Percentiles rank a stretch among this genome's conserved stretches.
These are phyloP conservation scores for Drosophila baimaii DNA, from an alignment of 1,140 invertebrate genomes.

Conservation along the genomic window DNA sequence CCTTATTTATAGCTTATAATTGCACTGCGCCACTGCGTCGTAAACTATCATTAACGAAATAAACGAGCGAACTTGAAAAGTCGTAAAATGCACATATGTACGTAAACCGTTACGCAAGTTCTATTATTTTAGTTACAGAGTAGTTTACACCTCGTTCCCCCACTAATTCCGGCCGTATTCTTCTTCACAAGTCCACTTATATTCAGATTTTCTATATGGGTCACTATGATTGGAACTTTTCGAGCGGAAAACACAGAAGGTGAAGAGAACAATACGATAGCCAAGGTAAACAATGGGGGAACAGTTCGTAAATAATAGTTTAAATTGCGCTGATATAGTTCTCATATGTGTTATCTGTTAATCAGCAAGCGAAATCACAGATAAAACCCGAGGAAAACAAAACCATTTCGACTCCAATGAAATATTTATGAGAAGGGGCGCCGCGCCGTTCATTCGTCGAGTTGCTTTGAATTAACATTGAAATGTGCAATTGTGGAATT, in stretches of 20 bases:
- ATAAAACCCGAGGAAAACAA: slow-evolving; percentile 50
- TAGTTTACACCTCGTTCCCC: slow-evolving; percentile 8
- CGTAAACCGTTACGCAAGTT: slow-evolving; percentile 11
- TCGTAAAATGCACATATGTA: slow-evolving; percentile 20
- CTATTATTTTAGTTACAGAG: slow-evolving; percentile 1
- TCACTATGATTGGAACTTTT: slow-evolving; percentile 30
- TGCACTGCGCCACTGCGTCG: slow-evolving; percentile 3
- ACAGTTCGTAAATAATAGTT: slow-evolving; percentile 14
- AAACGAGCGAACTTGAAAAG: slow-evolving; percentile 19
- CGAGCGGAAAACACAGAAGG: neutral
- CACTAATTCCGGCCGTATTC: neutral
- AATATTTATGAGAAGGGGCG: slow-evolving; percentile 47
- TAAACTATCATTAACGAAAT: slow-evolving; percentile 34
- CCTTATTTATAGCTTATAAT: slow-evolving; percentile 1
- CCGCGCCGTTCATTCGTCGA: slow-evolving; percentile 13
- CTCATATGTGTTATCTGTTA: slow-evolving; percentile 47
- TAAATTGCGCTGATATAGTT: slow-evolving; percentile 22
- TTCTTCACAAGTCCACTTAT: slow-evolving; percentile 1
- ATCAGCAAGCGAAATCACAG: slow-evolving; percentile 57
- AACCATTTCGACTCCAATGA: slow-evolving; percentile 52
- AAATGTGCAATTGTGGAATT: slow-evolving; percentile 62
- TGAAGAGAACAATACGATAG: slow-evolving; percentile 5
- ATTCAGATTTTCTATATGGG: slow-evolving; percentile 21
- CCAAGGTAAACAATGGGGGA: slow-evolving; percentile 39
- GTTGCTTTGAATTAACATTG: slow-evolving; percentile 66